phyloP scores from a whole-genome alignment of 2,797 vertebrate genomes.

The Choloepus didactylus region DNA sequence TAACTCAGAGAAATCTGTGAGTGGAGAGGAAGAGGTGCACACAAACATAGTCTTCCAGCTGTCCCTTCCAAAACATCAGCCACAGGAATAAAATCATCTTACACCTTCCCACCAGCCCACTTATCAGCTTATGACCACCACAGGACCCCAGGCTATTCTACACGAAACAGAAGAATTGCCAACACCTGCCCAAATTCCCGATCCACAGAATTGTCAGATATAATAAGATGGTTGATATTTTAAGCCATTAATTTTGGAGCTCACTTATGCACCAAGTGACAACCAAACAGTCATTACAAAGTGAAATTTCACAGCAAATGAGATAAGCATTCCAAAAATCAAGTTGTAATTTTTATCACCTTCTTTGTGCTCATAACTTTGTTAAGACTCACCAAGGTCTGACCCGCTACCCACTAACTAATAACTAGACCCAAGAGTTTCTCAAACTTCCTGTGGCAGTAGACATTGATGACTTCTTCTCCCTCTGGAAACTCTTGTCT shows the following conservation, averaged over 20 bases:
- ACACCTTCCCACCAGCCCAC: no score
- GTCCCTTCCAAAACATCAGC: neutral
- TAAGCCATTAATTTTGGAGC: neutral
- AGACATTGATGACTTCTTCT: rapidly evolving
- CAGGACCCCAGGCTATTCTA: neutral
- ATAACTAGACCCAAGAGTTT: neutral
- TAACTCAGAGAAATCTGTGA: neutral
- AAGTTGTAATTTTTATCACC: neutral
- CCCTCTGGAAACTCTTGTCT: no score
- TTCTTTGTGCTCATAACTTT: neutral
- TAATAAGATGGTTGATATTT: neutral
- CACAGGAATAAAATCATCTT: neutral
- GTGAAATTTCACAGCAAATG: neutral
- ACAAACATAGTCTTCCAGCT: rapidly evolving
- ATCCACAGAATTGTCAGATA: neutral
- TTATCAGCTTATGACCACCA: neutral
- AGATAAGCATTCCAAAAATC: neutral
- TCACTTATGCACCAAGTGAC: neutral
- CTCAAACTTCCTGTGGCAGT: rapidly evolving
- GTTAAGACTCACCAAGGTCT: neutral
- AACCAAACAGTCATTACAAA: neutral
- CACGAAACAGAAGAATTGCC: neutral
- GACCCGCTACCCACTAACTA: no score
- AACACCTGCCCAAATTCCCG: neutral
- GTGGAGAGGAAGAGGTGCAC: neutral